Evolutionary conservation across 2,113 vertebrate genomes (phyloP), one percentile per base, ranked within the genome.

Genomic region (Melanocharis versteri): DNA sequence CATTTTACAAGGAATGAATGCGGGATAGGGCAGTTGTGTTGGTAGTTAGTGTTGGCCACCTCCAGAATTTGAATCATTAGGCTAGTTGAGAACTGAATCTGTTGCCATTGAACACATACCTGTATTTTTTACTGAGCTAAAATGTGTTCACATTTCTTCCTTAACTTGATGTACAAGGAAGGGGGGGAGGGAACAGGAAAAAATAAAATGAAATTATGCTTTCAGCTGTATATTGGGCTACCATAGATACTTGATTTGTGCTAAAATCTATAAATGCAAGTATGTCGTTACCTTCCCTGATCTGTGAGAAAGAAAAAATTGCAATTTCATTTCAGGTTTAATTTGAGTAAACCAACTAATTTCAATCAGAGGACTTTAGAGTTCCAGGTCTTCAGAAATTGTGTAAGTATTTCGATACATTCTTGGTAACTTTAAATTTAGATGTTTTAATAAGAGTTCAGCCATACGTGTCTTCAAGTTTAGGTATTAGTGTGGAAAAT

Each of bases 301-400:
- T 53, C 13, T 30, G 2, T 11, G 17, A n/a, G 15, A 15, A 9
- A 24, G 13, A 53, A 64, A 58, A 71, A 64, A 85, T 28, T 61
- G 6, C 44, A 3, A 95, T 54, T 97, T 82, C 87, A 19, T 98
- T 98, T 92, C 97, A 99, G 99, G 96, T 98, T 99, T 96, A 98
- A 99, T 70, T 98, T 99, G 80, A 99, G 98, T 97, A 99, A 98
- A 76, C 96, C 98, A 68, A 85, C 98, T 91, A 98, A 98, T 94
- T 98, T 99, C 73, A 98, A 98, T 97, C 97, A 98, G 90, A 98
- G 96, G 95, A 99, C 99, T 66, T 96, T 99, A 47, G 99, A 99
- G 98, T 99, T 99, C 96, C 98, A 99, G 94, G 98, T 99, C 82
- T 98, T 98, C 96, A 98, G 98, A 98, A 99, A 99, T 93, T 98